Percentiles rank a stretch among this genome's conserved stretches.
These are phyloP conservation scores for Axea sp. DNA, from an alignment of 2,888 invertebrate genomes.

Conservation along the genomic window DNA sequence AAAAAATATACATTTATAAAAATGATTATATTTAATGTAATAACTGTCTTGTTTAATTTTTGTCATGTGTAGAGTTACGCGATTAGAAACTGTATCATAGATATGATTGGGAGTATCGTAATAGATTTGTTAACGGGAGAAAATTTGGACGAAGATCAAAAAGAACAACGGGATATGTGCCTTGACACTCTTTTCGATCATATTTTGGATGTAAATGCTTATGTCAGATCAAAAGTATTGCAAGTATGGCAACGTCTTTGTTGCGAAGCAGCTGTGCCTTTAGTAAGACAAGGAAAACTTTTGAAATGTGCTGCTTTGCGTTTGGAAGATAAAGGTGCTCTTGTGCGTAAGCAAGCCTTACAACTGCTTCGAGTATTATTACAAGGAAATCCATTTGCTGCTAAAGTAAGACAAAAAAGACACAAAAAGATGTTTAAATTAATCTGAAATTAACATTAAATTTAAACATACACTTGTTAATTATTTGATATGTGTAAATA, in stretches of 20 bases:
- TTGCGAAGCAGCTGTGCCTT: constrained; percentile 88
- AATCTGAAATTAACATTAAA: background rate
- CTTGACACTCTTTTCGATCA: constrained; percentile 90
- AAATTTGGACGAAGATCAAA: constrained; percentile 84
- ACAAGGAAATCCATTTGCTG: constrained; percentile 92
- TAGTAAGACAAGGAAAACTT: constrained; percentile 85
- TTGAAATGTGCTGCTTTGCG: constrained; percentile 85
- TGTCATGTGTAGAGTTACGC: constrained; percentile 81
- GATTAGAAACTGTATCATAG: constrained; percentile 89
- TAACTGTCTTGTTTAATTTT: too few relatives aligned
- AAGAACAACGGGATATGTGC: constrained; percentile 87
- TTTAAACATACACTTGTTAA: too few relatives aligned
- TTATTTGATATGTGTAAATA: too few relatives aligned
- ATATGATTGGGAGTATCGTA: constrained; percentile 90
- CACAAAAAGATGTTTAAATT: background rate
- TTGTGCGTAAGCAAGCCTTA: constrained; percentile 91
- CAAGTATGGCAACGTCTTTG: constrained; percentile 91
- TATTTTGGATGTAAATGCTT: constrained; percentile 90
- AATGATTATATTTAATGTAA: too few relatives aligned
- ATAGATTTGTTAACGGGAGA: constrained; percentile 87
- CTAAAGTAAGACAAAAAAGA: constrained; percentile 82
- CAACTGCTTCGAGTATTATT: constrained; percentile 88
- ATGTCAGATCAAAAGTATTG: constrained; percentile 91
- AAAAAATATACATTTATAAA: too few relatives aligned
- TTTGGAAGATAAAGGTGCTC: constrained; percentile 89